phyloP scores from a whole-genome alignment of 2,888 invertebrate genomes.

The Melieria crassipennis region DNA sequence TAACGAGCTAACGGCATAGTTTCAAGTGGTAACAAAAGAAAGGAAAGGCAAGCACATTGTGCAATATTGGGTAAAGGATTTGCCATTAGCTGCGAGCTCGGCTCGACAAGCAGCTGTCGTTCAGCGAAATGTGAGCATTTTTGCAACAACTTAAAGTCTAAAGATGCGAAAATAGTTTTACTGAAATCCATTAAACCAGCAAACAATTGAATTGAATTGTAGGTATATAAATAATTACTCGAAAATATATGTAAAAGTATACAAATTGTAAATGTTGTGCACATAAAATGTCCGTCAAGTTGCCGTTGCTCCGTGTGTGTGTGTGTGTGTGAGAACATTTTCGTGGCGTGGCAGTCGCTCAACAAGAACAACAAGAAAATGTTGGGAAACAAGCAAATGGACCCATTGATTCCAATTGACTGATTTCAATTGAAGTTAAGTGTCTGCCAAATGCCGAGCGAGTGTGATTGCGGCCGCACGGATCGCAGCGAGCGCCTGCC shows the following conservation, averaged over 20 bases:
- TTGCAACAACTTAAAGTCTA: no score
- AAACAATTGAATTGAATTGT: not conserved
- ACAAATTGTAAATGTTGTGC: no score
- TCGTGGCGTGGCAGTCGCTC: slow-evolving; percentile 26
- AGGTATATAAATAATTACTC: not conserved
- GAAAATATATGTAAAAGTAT: not conserved
- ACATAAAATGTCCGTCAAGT: no score
- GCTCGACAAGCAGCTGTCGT: no score
- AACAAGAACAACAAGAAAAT: slow-evolving; percentile 27
- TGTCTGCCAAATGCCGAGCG: slow-evolving; percentile 49
- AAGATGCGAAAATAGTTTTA: no score
- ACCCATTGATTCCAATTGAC: slow-evolving; percentile 66
- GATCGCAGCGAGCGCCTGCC: not conserved
- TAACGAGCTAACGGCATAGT: no score
- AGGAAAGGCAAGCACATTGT: no score
- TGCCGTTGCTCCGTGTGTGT: not conserved
- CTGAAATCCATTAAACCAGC: no score
- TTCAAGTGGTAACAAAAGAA: no score
- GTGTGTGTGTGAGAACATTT: slow-evolving; percentile 13
- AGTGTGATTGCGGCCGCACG: slow-evolving; percentile 4
- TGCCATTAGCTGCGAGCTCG: not conserved
- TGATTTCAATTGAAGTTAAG: slow-evolving; percentile 64
- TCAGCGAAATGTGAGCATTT: no score
- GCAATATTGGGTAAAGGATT: not conserved
- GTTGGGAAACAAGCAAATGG: slow-evolving; percentile 58